Evolutionary conservation across 2,888 invertebrate species (phyloP), one percentile per base, ranked within the genome.

Genomic region (Trachelus troglodyta): DNA sequence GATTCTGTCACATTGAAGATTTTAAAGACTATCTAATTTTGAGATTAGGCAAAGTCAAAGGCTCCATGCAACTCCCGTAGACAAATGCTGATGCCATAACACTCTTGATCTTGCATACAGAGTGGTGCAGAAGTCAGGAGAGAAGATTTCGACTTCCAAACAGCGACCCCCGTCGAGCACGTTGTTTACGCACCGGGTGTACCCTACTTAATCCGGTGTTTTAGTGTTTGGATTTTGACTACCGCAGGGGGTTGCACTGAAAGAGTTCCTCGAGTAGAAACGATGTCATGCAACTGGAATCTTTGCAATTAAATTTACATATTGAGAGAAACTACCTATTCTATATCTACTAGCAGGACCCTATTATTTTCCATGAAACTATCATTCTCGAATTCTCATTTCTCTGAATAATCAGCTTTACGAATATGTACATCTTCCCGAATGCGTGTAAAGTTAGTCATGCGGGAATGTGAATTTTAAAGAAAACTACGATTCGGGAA

Each of bases 181-280:
- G 81, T 83, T 86, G 85, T 86, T 86, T 85, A 85, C 80, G 80
- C 74, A 74, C 74, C 34, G 37, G 37, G 37, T 78, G 82, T 84
- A 85, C 81, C 83, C 85, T 86, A 86, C 86, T 87, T 87, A 87
- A 86, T 87, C 81, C 82, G 76, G 76, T 86, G 85, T 87, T 87
- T 87, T 85, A 84, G 82, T 87, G 84, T 87, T 87, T 86, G 83
- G 85, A 84, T 87, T 79, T 85, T 76, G 81, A 79, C 84, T 73
- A 83, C 83, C 81, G 83, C 81, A 84, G 83, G 81, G 82, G 84
- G 84, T 83, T 85, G 84, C 78, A 33, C 82, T 76, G 82, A 82
- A 81, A 81, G 12, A 34, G 34, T 71, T 34, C 12, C 71, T 74
- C 35, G 80, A 77, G 69, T 69, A 71, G 40, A 33, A 33, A 74